These are phyloP conservation scores for Candoia aspera DNA, from an alignment of 2,113 vertebrate species.

Conservation along the genomic window DNA sequence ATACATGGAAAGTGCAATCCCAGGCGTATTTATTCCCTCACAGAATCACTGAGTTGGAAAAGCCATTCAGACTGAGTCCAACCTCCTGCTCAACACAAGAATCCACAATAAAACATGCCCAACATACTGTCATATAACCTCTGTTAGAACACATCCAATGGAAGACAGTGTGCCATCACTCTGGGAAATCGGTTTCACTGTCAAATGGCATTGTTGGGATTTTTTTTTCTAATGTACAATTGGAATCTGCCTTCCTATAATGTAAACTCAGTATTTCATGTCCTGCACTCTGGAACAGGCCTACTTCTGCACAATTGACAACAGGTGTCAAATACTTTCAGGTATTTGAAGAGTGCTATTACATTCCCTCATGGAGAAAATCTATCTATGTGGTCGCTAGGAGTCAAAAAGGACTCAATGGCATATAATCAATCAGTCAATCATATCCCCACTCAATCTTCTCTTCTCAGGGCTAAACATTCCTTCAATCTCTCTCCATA, in stretches of 20 bases:
- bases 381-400: not conserved
- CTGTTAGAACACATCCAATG: not conserved
- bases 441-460: not conserved
- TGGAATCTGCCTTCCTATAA: not conserved
- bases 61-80: not conserved
- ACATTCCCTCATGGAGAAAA: not conserved
- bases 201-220: not conserved
- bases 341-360: not conserved
- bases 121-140: not conserved
- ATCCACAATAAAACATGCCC: not conserved
- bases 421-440: not conserved
- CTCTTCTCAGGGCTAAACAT: not conserved
- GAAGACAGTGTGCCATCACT: not conserved
- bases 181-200: not conserved
- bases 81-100: not conserved
- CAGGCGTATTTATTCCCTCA: not conserved
- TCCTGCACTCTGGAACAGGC: not conserved
- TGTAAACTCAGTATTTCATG: not conserved
- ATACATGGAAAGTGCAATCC: not conserved
- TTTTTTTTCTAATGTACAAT: not conserved
- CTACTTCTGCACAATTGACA: not conserved
- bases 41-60: not conserved
- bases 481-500: not conserved
- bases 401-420: not conserved
- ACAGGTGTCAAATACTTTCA: not conserved